phyloP scores from a whole-genome alignment of 35 echinoderm and acorn worm species.

The Apostichopus japonicus region DNA sequence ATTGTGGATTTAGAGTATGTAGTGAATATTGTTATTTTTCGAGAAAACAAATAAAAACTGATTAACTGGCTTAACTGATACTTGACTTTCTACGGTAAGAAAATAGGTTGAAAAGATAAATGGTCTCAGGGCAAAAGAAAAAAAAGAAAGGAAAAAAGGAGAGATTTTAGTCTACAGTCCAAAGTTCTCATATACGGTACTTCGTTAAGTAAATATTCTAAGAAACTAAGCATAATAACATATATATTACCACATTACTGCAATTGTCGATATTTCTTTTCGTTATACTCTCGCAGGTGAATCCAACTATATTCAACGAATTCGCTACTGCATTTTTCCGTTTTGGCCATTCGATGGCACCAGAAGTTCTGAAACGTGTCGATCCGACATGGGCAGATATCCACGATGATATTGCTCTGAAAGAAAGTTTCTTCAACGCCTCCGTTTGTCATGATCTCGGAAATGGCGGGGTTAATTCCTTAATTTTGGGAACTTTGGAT shows the following conservation, averaged over 20 bases:
- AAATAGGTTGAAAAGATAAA: too few relatives aligned
- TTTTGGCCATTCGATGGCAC: conserved; percentile 80
- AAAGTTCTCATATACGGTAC: too few relatives aligned
- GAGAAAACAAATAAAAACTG: too few relatives aligned
- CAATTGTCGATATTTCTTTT: not conserved
- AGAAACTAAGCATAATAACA: not conserved
- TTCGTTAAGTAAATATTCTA: too few relatives aligned
- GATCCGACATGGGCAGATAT: conserved; percentile 3
- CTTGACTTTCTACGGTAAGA: too few relatives aligned
- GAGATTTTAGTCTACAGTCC: too few relatives aligned
- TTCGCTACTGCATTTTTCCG: conserved; percentile 82
- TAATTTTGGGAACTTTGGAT: conserved; percentile 63
- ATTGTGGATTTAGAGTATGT: too few relatives aligned
- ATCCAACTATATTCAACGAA: conserved; percentile 72
- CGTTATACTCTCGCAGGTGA: conserved; percentile 1
- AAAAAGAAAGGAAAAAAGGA: too few relatives aligned
- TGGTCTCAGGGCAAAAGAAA: too few relatives aligned
- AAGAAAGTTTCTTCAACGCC: conserved; percentile 87
- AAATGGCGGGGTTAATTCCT: conserved; percentile 75
- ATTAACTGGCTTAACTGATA: too few relatives aligned
- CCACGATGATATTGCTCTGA: conserved; percentile 40
- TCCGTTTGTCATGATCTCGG: conserved; percentile 58
- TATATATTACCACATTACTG: not conserved
- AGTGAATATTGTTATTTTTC: too few relatives aligned
- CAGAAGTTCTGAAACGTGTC: conserved; percentile 39